Percentiles rank a stretch among this genome's conserved stretches.
Conservation (phyloP, 2,888 invertebrate species). For the Cephus runcator region DNA sequence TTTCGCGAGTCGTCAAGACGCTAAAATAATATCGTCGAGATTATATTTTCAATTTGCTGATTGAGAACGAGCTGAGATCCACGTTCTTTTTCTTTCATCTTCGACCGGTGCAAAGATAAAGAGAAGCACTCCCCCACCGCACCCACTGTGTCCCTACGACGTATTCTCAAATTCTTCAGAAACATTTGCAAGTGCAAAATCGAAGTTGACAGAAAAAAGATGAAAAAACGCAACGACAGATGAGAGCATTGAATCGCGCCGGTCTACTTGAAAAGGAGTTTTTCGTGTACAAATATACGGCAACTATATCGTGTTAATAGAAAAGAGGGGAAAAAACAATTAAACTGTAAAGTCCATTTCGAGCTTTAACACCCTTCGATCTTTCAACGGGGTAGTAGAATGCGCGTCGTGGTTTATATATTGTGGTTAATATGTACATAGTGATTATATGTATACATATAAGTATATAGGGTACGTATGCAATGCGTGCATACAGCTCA, state of each 20-base stretch:
- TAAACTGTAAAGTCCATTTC: background rate
- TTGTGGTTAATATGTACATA: background rate
- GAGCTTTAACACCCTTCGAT: background rate
- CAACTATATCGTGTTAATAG: background rate
- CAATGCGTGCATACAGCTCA: background rate
- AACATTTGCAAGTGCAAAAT: background rate
- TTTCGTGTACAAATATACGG: background rate
- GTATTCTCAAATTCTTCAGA: constrained; percentile 8
- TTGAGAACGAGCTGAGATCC: background rate
- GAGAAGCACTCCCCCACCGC: background rate
- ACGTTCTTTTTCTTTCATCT: too few relatives aligned
- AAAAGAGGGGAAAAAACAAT: background rate
- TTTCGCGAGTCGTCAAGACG: background rate
- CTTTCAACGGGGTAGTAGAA: background rate
- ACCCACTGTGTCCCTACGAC: constrained; percentile 10
- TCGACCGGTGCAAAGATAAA: too few relatives aligned
- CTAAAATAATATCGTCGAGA: background rate
- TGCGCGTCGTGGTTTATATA: background rate
- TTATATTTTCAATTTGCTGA: background rate
- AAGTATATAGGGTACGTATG: background rate
- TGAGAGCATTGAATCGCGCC: too few relatives aligned
- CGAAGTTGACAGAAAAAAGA: background rate
- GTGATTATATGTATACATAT: background rate
- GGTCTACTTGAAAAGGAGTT: background rate
- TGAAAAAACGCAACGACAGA: background rate